Base-by-base conservation (phyloP, 2,888 invertebrate genomes). In the Protodeltote pygarga region DNA sequence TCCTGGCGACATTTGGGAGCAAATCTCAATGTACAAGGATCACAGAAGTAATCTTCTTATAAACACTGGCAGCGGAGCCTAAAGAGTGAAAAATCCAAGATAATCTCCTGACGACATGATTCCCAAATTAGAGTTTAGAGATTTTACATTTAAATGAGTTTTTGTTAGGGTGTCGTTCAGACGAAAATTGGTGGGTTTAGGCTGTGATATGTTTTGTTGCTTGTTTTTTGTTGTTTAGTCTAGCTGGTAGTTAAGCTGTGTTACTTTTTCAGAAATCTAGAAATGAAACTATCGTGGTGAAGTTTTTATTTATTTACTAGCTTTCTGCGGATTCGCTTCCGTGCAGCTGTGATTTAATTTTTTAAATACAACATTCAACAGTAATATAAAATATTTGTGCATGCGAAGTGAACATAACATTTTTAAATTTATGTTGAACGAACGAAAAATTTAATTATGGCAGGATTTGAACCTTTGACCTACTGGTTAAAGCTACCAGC, bases 101-200 rank as follows among this genome's bases (percentile, higher is more conserved):
- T 89, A 85, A 89, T 88, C 87, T 84, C 73, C 64, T 72, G 73
- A 71, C 75, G 80, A 87, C 88, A 85, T 77, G 85, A 76, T 85
- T 87, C 70, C 71, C 72, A 83, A 88, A 87, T 87, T 87, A 88
- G 82, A 75, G 67, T 58, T 53, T 54, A 53, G 66, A 74, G 71
- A 78, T 84, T 85, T 82, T 79, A 79, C 78, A 80, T 80, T 73
- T 71, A 79, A 82, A 81, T 79, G 74, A 75, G 64, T 75, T 77
- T 74, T 65, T 57, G 59, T 55, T 29, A 19, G 17, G 25, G 9
- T 44, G 37, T 38, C 52, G 20, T 34, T 38, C 17, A 17, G 11
- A 34, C 35, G 4, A 24, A 38, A 60, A 31, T 41, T 16, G 21
- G 14, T 44, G 11, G 34, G 9, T 13, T 19, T 19, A 5, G 16